These are phyloP conservation scores for Enteromius paludinosus DNA, from an alignment of 2,797 vertebrate genomes.

Conservation along the genomic window DNA sequence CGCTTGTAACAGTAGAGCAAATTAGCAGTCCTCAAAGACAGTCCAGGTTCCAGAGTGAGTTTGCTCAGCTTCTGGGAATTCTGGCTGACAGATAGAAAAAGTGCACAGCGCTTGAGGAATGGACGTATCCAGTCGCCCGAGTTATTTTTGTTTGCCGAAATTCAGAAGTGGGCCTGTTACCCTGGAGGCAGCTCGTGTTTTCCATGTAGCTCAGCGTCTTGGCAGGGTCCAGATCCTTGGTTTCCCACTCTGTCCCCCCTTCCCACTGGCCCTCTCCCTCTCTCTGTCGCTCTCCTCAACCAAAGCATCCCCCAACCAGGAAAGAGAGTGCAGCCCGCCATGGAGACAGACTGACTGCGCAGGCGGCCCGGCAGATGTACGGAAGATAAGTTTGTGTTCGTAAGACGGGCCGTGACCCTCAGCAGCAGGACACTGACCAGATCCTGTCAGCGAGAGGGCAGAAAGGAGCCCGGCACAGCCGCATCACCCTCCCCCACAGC, in stretches of 20 bases:
- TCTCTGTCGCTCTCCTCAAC: constrained; percentile 15
- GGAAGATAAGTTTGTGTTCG: constrained; percentile 99
- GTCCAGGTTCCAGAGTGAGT: constrained; percentile 44
- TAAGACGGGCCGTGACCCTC: constrained; percentile 96
- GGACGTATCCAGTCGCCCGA: constrained; percentile 68
- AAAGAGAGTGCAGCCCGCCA: constrained; percentile 87
- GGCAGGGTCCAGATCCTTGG: constrained; percentile 77
- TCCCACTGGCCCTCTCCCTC: constrained; percentile 57
- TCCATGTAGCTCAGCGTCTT: constrained; percentile 84
- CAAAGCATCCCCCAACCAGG: constrained; percentile 71
- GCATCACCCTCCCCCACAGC: constrained; percentile 63
- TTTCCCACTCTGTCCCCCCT: constrained; percentile 75
- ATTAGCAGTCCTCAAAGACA: constrained; percentile 64
- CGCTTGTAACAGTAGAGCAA: constrained; percentile 57
- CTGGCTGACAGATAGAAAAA: constrained; percentile 64
- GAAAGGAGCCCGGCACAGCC: constrained; percentile 78
- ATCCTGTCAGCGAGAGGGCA: constrained; percentile 96
- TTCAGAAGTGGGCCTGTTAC: constrained; percentile 80
- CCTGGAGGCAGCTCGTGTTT: constrained; percentile 81
- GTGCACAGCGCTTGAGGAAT: constrained; percentile 62
- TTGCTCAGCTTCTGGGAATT: constrained; percentile 71
- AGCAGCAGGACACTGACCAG: constrained; percentile 99
- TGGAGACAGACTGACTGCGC: constrained; percentile 99
- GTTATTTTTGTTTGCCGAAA: constrained; percentile 81
- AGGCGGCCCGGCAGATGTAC: constrained; percentile 92